Evolutionary conservation across 1,140 invertebrate genomes (phyloP).

Genomic region (Lerema accius): DNA sequence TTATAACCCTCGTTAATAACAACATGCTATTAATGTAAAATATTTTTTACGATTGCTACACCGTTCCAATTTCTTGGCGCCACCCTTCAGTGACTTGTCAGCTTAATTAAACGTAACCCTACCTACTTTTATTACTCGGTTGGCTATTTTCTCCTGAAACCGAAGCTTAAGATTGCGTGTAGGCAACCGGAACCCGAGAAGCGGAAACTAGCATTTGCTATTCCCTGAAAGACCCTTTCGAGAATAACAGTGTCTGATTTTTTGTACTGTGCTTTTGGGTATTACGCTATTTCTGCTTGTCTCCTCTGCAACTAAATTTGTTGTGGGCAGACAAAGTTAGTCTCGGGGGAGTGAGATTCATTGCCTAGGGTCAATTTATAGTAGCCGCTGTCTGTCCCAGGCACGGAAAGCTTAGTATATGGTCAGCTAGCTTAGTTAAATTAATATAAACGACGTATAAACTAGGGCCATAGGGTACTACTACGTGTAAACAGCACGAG

Average conservation of each 20-base stretch:
- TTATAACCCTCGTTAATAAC: constrained; percentile 16
- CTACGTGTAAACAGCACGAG: too few relatives aligned
- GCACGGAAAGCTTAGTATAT: constrained; percentile 8
- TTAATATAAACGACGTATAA: constrained; percentile 18
- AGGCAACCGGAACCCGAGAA: constrained; percentile 44
- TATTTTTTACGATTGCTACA: constrained; percentile 34
- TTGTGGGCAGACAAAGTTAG: constrained; percentile 25
- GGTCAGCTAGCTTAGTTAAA: constrained; percentile 6
- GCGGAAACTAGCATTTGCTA: constrained; percentile 53
- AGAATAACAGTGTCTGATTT: constrained; percentile 32
- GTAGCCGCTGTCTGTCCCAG: constrained; percentile 24
- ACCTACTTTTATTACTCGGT: constrained; percentile 23
- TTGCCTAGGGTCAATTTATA: constrained; percentile 26
- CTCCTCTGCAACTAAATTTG: constrained; percentile 20
- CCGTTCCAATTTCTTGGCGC: constrained; percentile 17
- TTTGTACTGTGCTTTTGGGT: constrained; percentile 21
- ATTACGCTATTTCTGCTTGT: constrained; percentile 26
- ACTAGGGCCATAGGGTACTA: background rate
- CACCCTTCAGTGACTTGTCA: constrained; percentile 26
- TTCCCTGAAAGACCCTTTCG: constrained; percentile 41
- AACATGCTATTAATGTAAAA: constrained; percentile 18
- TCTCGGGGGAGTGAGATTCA: constrained; percentile 21
- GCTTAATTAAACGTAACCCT: constrained; percentile 33
- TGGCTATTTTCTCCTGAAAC: constrained; percentile 24
- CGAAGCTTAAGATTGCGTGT: constrained; percentile 48